Conservation (phyloP, 2,113 vertebrate species). For the Zosterops lateralis region DNA sequence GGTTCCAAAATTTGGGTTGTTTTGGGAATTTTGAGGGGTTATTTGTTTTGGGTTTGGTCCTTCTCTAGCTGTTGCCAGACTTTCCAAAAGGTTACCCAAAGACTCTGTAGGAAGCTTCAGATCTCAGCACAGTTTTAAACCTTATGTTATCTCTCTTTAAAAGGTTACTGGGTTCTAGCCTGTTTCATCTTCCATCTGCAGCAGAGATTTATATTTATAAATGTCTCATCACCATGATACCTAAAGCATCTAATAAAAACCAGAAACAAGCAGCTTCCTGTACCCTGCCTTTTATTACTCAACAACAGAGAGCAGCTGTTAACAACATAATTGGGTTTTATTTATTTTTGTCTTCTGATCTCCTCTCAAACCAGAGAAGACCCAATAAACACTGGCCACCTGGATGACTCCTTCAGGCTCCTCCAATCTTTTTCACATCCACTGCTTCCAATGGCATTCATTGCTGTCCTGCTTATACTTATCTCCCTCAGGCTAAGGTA, state of each 20-base stretch:
- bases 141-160: neutral
- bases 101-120: neutral
- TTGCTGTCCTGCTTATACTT: neutral
- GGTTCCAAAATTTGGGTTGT: neutral
- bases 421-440: neutral
- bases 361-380: neutral
- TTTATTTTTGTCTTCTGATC: constrained; percentile 14
- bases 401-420: neutral
- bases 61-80: neutral
- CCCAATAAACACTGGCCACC: neutral
- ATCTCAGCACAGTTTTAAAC: neutral
- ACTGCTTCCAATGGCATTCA: neutral
- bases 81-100: neutral
- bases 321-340: neutral
- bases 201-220: neutral
- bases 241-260: neutral
- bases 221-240: neutral
- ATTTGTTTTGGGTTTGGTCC: neutral
- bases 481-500: neutral
- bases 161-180: neutral
- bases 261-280: constrained; percentile 20
- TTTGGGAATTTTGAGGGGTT: neutral
- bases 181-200: neutral
- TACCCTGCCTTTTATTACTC: neutral
- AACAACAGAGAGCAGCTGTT: neutral